Percentiles rank a stretch among this genome's conserved stretches.
Evolutionary conservation across 2,797 vertebrate species (phyloP).

Genomic region (Falco biarmicus): DNA sequence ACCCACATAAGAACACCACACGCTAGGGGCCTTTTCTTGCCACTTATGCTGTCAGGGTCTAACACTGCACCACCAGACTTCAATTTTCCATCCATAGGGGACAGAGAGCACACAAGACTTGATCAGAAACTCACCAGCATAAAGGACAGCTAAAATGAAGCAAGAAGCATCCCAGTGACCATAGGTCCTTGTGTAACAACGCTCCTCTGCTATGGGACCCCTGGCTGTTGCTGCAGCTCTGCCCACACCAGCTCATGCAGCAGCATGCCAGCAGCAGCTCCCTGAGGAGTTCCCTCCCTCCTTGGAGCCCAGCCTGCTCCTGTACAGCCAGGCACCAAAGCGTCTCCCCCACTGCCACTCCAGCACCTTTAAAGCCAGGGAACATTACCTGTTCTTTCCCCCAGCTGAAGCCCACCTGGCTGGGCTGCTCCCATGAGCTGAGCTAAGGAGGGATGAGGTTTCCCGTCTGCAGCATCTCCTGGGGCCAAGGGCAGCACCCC

Average conservation of each 20-base stretch:
- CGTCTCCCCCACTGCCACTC: not conserved
- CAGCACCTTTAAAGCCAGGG: not conserved
- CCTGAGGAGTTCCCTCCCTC: not conserved
- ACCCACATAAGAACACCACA: not conserved
- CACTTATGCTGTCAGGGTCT: not conserved
- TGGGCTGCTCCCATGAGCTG: not conserved
- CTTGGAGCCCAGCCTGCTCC: not conserved
- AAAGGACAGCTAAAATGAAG: not conserved
- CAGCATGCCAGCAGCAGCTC: not conserved
- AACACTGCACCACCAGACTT: not conserved
- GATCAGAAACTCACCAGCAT: not conserved
- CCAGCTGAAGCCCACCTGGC: not conserved
- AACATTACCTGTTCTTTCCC: not conserved
- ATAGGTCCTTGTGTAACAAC: not conserved
- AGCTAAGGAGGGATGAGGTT: not conserved
- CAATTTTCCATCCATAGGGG: too few relatives aligned
- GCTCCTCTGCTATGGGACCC: not conserved
- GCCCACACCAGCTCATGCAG: not conserved
- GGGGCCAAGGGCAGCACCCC: not conserved
- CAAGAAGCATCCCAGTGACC: too few relatives aligned
- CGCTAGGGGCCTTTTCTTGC: not conserved
- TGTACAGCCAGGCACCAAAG: not conserved
- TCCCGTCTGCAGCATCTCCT: not conserved
- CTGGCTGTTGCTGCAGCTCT: not conserved
- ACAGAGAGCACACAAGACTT: not conserved